These are phyloP conservation scores for Dromaius novaehollandiae DNA, from an alignment of 2,113 vertebrate genomes.

Conservation along the genomic window DNA sequence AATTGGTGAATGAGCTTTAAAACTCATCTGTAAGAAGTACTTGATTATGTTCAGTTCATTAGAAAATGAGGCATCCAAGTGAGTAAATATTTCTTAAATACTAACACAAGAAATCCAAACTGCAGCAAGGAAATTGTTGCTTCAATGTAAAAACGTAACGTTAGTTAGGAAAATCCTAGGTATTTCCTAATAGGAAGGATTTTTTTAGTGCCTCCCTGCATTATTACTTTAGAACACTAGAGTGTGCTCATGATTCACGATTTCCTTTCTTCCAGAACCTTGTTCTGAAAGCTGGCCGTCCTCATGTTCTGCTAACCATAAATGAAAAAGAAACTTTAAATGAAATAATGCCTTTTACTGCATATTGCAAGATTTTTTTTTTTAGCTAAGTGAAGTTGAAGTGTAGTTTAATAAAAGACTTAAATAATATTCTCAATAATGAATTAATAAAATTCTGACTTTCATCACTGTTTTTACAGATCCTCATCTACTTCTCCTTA, in stretches of 20 bases:
- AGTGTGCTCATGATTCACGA: constrained; percentile 28
- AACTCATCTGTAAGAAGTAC: neutral
- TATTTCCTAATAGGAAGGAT: neutral
- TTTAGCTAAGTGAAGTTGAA: neutral
- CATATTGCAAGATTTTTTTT: neutral
- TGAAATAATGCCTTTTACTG: neutral
- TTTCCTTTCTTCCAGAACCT: neutral
- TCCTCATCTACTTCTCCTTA: neutral
- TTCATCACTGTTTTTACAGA: neutral
- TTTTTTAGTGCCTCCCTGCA: neutral
- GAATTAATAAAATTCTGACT: neutral
- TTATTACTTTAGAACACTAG: constrained; percentile 28
- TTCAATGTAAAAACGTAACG: neutral
- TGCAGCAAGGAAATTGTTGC: neutral
- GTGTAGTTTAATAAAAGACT: neutral
- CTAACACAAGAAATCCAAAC: neutral
- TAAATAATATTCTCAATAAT: neutral
- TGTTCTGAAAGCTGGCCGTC: neutral
- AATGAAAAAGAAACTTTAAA: neutral
- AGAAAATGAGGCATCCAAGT: neutral
- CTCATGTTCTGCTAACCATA: neutral
- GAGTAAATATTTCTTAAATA: neutral
- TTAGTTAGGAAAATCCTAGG: neutral
- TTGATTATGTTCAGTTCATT: neutral
- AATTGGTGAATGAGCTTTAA: neutral